Evolutionary conservation across 2,888 invertebrate genomes (phyloP).

Genomic region (Autographa pulchrina): DNA sequence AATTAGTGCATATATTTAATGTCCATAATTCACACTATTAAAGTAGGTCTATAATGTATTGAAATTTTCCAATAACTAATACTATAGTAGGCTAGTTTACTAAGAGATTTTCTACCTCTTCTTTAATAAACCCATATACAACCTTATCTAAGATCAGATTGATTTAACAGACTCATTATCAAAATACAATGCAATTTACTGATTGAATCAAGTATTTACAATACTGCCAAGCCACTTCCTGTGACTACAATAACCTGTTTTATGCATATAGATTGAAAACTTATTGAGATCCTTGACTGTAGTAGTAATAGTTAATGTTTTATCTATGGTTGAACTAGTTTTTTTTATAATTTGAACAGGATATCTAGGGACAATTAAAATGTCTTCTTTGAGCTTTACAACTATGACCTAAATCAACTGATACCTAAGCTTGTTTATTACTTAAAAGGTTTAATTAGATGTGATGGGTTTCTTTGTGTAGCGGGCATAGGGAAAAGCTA

Average conservation of each 20-base stretch:
- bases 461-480: too few species aligned
- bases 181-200: background rate
- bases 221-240: conserved; percentile 4
- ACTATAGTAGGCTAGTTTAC: too few species aligned
- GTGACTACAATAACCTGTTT: background rate
- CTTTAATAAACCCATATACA: background rate
- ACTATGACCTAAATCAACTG: too few species aligned
- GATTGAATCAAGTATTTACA: conserved; percentile 12
- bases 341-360: background rate
- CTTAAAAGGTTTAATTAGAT: too few species aligned
- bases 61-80: too few species aligned
- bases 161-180: conserved; percentile 5
- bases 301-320: background rate
- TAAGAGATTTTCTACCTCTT: background rate
- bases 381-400: too few species aligned
- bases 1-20: background rate
- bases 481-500: background rate
- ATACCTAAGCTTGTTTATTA: too few species aligned
- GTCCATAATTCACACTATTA: background rate
- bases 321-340: background rate
- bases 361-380: too few species aligned
- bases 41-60: background rate
- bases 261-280: background rate
- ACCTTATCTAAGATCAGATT: background rate
- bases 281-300: background rate